Evolutionary conservation across 2,888 invertebrate genomes (phyloP).

Genomic region (Malthinus seriepunctatus): DNA sequence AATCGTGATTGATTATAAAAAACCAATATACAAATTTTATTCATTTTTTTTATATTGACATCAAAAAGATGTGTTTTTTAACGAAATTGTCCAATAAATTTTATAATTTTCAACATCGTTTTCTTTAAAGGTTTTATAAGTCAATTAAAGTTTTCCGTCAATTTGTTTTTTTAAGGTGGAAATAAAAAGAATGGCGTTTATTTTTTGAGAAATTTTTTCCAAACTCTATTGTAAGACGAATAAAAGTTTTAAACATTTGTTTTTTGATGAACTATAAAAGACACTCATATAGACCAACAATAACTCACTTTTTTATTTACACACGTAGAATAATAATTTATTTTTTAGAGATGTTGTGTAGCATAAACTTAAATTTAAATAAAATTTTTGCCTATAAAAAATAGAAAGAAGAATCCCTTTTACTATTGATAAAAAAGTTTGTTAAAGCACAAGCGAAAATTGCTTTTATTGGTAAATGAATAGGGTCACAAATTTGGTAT

Average conservation of each 20-base stretch:
- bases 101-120: conserved; percentile 16
- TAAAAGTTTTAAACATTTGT: conserved; percentile 23
- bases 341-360: neutral
- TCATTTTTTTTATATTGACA: too few relatives aligned
- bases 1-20: too few relatives aligned
- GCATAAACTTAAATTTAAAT: neutral
- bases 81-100: conserved; percentile 9
- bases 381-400: neutral
- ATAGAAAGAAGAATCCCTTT: neutral
- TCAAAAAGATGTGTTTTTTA: too few relatives aligned
- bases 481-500: conserved; percentile 11
- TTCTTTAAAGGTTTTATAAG: conserved; percentile 14
- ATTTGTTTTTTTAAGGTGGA: conserved; percentile 12
- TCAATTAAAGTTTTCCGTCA: conserved; percentile 22
- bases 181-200: too few relatives aligned
- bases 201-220: neutral
- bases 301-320: conserved; percentile 23
- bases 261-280: conserved; percentile 19
- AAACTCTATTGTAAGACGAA: conserved; percentile 18
- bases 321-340: conserved; percentile 12
- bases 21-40: neutral
- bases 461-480: conserved; percentile 13
- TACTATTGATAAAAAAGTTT: neutral
- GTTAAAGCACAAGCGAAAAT: conserved; percentile 13
- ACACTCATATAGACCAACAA: conserved; percentile 11